Conservation (phyloP, 2,888 invertebrate species). For the Gerosis bhagava region DNA sequence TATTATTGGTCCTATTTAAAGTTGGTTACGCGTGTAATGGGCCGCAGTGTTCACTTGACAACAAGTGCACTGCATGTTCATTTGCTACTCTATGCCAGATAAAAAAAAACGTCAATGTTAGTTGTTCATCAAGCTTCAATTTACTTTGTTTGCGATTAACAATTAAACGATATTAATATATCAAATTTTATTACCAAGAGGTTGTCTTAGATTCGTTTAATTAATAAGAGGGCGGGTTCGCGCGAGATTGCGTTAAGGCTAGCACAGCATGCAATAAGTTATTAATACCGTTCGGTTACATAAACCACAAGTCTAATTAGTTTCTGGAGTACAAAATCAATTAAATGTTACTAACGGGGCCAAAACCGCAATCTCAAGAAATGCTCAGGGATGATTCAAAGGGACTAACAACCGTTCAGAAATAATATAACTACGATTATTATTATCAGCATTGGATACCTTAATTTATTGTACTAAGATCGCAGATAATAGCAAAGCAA, state of each 20-base stretch:
- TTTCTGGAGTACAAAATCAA: constrained; percentile 76
- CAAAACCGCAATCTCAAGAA: constrained; percentile 64
- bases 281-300: constrained; percentile 72
- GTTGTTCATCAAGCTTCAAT: no score
- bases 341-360: constrained; percentile 66
- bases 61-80: no score
- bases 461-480: no score
- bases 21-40: no score
- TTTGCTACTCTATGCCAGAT: no score
- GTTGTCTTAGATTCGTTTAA: constrained; percentile 21
- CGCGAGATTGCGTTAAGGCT: constrained; percentile 56
- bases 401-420: constrained; percentile 45
- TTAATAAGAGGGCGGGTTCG: constrained; percentile 45
- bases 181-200: constrained; percentile 10
- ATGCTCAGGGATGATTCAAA: constrained; percentile 59
- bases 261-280: constrained; percentile 46
- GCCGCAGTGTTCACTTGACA: no score
- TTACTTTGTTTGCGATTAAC: no score
- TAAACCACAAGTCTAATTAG: constrained; percentile 78
- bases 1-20: no score
- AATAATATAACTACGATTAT: constrained; percentile 30
- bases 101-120: no score
- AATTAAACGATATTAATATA: no score
- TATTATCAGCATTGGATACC: no score
- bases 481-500: no score